Evolutionary conservation across 1,140 invertebrate genomes (phyloP), one percentile per base, ranked within the genome.

Genomic region (Sycophaga agraensis): DNA sequence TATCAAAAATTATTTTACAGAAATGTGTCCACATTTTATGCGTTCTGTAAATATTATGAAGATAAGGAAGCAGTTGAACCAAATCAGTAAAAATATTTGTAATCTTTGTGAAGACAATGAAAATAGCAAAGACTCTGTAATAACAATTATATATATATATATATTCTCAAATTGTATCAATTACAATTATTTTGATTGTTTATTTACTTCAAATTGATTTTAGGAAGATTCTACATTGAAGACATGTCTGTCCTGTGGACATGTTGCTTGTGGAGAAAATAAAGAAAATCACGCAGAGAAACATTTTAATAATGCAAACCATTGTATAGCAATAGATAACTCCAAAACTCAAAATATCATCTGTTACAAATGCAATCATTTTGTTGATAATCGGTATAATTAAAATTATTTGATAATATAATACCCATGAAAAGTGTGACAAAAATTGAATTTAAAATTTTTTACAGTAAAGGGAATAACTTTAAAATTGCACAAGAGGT

Each of bases 241-340:
- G 87, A 82, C 90, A 80, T 90, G 89, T 68, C 76, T 90, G 37
- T 83, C 84, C 56, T 91, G 89, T 82, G 91, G 90, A 12, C 75
- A 88, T 50, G 87, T 91, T 77, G 84, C 88, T 35, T 95, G 93
- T 80, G 91, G 89, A 34, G 82, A 87, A 55, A 81, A 83, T 9
- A 81, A 86, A 9, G 84, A 86, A 69, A 81, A 87, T 64, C 93
- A 96, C 80, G 90, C 91, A 1, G 68, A 91, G 11, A 82, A 87
- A 46, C 93, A 96, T 78, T 90, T 84, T 72, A 80, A 88, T 67
- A 91, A 84, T 1, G 88, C 90, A 3, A 87, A 85, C 14, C 93
- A 96, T 80, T 83, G 85, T 7, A 69, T 95, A 42, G 87, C 86
- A 16, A 81, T 91, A 31, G 89, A 93, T 68, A 89, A 88, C 4